Evolutionary conservation across 2,888 invertebrate genomes (phyloP).

Genomic region (Macaria notata): DNA sequence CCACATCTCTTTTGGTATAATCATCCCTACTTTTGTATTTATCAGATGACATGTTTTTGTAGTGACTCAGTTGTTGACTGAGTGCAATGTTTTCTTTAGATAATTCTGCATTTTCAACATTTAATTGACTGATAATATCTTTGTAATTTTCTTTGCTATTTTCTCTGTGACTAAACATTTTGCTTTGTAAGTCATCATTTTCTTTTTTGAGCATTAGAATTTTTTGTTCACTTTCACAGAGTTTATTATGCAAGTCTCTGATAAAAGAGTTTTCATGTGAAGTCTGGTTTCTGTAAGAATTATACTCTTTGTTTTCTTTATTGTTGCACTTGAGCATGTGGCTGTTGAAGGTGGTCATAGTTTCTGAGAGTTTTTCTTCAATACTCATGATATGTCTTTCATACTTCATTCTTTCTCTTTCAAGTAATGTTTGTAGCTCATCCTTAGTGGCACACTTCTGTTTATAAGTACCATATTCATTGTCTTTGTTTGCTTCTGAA

Average conservation of each 20-base stretch:
- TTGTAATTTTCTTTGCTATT: conserved; percentile 63
- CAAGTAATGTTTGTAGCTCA: conserved; percentile 63
- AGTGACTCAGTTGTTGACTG: conserved; percentile 65
- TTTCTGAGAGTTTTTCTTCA: conserved; percentile 65
- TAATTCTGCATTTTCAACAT: conserved; percentile 70
- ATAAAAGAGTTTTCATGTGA: conserved; percentile 55
- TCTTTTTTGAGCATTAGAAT: conserved; percentile 74
- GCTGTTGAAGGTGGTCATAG: conserved; percentile 61
- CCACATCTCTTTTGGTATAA: conserved; percentile 49
- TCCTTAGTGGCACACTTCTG: conserved; percentile 60
- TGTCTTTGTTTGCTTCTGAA: conserved; percentile 40
- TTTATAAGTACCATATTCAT: conserved; percentile 37
- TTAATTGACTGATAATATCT: conserved; percentile 70
- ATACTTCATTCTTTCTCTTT: conserved; percentile 71
- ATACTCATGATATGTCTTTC: conserved; percentile 61
- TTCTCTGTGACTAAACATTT: conserved; percentile 46
- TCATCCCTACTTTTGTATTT: conserved; percentile 50
- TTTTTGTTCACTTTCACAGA: conserved; percentile 77
- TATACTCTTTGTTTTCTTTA: conserved; percentile 39
- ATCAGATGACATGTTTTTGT: conserved; percentile 51
- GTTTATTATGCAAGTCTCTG: conserved; percentile 66
- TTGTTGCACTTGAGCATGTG: conserved; percentile 49
- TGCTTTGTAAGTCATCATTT: conserved; percentile 65
- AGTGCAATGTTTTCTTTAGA: conserved; percentile 71
- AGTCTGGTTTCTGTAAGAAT: conserved; percentile 37